Evolutionary conservation across 2,797 vertebrate species (phyloP).

Genomic region (Neoniphon sammara): DNA sequence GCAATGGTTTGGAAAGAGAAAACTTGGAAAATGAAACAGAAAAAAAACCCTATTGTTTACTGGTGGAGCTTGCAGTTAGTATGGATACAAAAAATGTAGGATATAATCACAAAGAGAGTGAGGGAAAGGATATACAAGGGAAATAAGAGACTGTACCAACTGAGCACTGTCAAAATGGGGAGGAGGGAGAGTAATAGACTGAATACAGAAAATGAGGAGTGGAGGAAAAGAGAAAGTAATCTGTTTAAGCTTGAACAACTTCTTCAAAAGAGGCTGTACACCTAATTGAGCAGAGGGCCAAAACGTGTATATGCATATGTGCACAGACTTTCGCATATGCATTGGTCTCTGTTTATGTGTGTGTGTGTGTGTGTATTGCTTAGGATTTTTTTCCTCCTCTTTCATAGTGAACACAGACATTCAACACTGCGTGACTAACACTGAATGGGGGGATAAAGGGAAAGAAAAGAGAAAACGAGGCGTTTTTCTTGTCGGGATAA

Average conservation of each 20-base stretch:
- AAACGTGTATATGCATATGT: background rate
- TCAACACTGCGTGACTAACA: slow-evolving; percentile 42
- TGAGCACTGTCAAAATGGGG: too few species aligned
- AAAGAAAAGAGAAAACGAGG: slow-evolving; percentile 35
- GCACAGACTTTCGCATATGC: background rate
- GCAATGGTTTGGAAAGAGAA: too few species aligned
- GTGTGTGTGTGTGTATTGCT: background rate
- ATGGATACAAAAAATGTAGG: too few species aligned
- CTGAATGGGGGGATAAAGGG: slow-evolving; percentile 21
- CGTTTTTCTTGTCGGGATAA: slow-evolving; percentile 57
- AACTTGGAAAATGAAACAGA: too few species aligned
- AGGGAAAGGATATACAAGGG: too few species aligned
- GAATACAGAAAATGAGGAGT: too few species aligned
- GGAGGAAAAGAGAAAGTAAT: too few species aligned
- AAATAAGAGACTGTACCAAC: too few species aligned
- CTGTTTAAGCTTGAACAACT: background rate
- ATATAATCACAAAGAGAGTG: too few species aligned
- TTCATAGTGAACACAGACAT: slow-evolving; percentile 9
- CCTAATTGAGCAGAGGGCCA: background rate
- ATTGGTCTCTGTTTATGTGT: background rate
- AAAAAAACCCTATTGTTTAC: too few species aligned
- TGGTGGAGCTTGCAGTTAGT: too few species aligned
- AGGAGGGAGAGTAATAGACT: too few species aligned
- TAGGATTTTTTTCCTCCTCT: slow-evolving; percentile 1
- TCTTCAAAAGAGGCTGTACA: background rate